A percentile compares a stretch with the other conserved stretches of the same genome.
Evolutionary conservation across 2,113 vertebrate genomes (phyloP).

Genomic region (Coracopsis vasa): DNA sequence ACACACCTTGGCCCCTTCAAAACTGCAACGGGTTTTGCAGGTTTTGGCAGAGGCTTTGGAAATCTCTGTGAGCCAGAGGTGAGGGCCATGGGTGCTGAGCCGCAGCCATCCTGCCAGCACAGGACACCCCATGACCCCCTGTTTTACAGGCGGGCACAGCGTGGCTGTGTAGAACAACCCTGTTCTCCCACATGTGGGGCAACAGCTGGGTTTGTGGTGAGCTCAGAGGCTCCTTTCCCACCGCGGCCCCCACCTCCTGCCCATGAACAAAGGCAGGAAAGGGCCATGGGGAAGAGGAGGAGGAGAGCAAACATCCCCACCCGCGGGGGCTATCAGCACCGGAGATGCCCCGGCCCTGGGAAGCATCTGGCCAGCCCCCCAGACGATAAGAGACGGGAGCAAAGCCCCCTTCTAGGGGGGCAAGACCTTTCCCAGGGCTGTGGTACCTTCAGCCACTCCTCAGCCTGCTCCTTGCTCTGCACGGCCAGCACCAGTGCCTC

Average conservation of each 20-base stretch:
- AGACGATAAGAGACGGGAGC: not conserved
- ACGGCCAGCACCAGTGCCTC: conserved; percentile 91
- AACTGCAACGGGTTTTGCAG: not conserved
- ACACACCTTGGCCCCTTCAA: not conserved
- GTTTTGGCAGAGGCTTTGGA: not conserved
- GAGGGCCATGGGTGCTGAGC: not conserved
- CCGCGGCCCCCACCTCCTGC: not conserved
- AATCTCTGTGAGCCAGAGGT: not conserved
- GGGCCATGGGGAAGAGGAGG: conserved; percentile 15
- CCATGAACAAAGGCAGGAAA: conserved; percentile 67
- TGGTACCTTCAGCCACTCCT: conserved; percentile 93
- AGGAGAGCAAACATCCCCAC: conserved; percentile 49
- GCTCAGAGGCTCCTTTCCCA: not conserved
- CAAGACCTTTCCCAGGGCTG: not conserved
- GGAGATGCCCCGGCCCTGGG: conserved; percentile 2
- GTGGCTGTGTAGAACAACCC: not conserved
- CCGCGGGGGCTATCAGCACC: not conserved
- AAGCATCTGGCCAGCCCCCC: not conserved
- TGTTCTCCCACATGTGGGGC: not conserved
- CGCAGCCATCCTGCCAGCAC: not conserved
- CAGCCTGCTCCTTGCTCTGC: conserved; percentile 95
- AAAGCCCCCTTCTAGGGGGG: not conserved
- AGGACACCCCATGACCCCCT: fast-evolving
- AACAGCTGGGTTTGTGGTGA: not conserved
- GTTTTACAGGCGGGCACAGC: not conserved